Evolutionary conservation across 2,797 vertebrate species (phyloP).

Genomic region (Sebastes matsubarae): DNA sequence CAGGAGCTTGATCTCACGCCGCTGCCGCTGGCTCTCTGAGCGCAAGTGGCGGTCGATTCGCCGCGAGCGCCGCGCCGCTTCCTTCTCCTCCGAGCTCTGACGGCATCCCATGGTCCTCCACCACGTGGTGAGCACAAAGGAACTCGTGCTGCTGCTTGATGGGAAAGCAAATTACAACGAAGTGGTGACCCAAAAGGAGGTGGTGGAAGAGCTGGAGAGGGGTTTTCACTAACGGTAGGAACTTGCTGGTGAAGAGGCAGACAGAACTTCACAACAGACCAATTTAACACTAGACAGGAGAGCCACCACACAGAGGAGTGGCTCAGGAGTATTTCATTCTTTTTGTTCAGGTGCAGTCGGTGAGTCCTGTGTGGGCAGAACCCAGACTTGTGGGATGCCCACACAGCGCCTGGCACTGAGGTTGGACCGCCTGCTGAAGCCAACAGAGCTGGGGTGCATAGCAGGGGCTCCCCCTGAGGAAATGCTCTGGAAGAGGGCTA

Average conservation of each 20-base stretch:
- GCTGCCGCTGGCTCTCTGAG: slow-evolving; percentile 97
- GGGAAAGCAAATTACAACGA: slow-evolving; percentile 64
- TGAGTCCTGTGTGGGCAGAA: slow-evolving; percentile 75
- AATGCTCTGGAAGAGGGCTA: slow-evolving; percentile 42
- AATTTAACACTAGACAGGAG: slow-evolving; percentile 38
- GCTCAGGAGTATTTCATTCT: slow-evolving; percentile 73
- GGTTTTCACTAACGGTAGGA: slow-evolving; percentile 1
- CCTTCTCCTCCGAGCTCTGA: slow-evolving; percentile 99
- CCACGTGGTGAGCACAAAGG: slow-evolving; percentile 75
- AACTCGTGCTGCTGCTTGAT: slow-evolving; percentile 76
- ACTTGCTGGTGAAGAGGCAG: slow-evolving; percentile 11
- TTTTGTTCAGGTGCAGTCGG: slow-evolving; percentile 61
- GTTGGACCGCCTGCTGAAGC: slow-evolving; percentile 66
- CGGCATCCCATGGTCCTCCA: slow-evolving; percentile 98
- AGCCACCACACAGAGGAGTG: slow-evolving; percentile 57
- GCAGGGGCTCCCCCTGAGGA: slow-evolving; percentile 68
- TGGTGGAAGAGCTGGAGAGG: slow-evolving; percentile 11
- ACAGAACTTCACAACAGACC: slow-evolving; percentile 36
- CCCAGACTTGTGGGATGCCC: slow-evolving; percentile 74
- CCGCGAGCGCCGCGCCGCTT: slow-evolving; percentile 97
- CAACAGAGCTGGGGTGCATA: slow-evolving; percentile 74
- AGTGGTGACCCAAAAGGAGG: slow-evolving; percentile 32
- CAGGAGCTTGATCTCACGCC: slow-evolving; percentile 97
- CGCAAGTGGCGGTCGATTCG: slow-evolving; percentile 98
- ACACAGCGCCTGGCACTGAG: slow-evolving; percentile 69